Conservation (phyloP, 2,888 invertebrate genomes). For the Drosophila hamatofila region DNA sequence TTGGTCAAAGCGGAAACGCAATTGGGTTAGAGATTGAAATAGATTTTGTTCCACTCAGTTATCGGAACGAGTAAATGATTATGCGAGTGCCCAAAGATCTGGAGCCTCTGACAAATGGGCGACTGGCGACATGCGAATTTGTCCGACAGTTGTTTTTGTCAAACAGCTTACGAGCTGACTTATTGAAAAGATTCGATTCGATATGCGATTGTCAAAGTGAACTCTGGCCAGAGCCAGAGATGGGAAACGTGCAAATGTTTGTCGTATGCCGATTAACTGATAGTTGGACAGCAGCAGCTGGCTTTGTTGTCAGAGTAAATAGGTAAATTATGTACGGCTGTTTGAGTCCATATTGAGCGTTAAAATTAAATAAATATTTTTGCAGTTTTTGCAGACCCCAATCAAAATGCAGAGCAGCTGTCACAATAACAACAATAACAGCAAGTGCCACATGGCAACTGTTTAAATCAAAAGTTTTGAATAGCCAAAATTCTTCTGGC, state of each 20-base stretch:
- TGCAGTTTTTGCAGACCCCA: constrained; percentile 54
- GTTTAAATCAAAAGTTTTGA: constrained; percentile 58
- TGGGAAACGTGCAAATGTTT: constrained; percentile 60
- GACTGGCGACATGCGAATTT: constrained; percentile 50
- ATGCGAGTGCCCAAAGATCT: constrained; percentile 22
- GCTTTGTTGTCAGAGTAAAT: constrained; percentile 51
- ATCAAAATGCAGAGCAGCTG: constrained; percentile 69
- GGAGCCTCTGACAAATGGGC: constrained; percentile 61
- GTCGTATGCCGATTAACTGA: constrained; percentile 56
- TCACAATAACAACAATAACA: constrained; percentile 26
- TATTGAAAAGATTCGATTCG: constrained; percentile 38
- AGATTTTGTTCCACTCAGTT: not conserved
- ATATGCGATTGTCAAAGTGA: not conserved
- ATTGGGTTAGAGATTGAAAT: constrained; percentile 14
- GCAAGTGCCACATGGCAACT: constrained; percentile 29
- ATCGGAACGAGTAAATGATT: constrained; percentile 32
- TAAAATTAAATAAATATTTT: constrained; percentile 73
- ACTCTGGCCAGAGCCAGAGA: not conserved
- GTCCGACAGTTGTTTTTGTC: constrained; percentile 24
- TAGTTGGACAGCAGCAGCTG: constrained; percentile 56
- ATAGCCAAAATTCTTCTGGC: constrained; percentile 38
- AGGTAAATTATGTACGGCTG: constrained; percentile 22
- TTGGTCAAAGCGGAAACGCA: constrained; percentile 1
- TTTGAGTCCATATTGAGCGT: constrained; percentile 24
- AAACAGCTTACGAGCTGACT: constrained; percentile 22